Conservation (phyloP, 92 coral and sea anemone genomes). For the Meandrina meandrites region DNA sequence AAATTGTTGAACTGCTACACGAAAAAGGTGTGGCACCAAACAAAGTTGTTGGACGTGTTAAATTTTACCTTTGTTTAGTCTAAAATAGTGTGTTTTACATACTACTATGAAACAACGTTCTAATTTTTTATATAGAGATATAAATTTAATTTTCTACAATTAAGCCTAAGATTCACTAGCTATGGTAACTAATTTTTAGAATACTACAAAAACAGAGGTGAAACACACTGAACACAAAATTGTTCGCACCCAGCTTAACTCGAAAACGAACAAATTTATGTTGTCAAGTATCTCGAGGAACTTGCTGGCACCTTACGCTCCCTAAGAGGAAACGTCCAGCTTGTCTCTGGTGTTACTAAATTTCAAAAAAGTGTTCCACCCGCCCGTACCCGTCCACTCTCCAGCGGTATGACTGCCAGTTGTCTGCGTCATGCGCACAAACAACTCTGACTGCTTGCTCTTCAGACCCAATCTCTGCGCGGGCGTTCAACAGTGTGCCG, state of each 20-base stretch:
- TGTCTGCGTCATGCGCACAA: slow-evolving; percentile 45
- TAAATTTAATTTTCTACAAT: background rate
- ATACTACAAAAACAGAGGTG: background rate
- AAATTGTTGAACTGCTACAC: too few relatives aligned
- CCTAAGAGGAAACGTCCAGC: background rate
- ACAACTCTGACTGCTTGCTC: slow-evolving; percentile 48
- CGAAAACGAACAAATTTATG: background rate
- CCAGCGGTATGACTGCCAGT: slow-evolving; percentile 49
- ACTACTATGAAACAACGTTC: background rate
- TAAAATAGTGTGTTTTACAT: too few relatives aligned
- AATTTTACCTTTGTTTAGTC: background rate
- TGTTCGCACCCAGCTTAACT: background rate
- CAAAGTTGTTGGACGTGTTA: background rate
- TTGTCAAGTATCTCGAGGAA: background rate
- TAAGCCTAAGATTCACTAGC: background rate
- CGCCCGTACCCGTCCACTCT: slow-evolving; percentile 44
- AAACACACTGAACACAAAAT: background rate
- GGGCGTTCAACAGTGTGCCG: slow-evolving; percentile 31
- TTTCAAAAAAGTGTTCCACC: slow-evolving; percentile 27
- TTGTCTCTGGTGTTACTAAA: background rate
- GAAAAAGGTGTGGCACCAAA: background rate
- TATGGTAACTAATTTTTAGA: background rate
- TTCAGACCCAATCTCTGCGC: slow-evolving; percentile 39
- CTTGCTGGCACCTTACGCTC: background rate
- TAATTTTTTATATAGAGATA: background rate